Percentiles rank a stretch among this genome's conserved stretches.
These are phyloP conservation scores for Calameuta idolon DNA, from an alignment of 2,888 invertebrate species.

Conservation along the genomic window DNA sequence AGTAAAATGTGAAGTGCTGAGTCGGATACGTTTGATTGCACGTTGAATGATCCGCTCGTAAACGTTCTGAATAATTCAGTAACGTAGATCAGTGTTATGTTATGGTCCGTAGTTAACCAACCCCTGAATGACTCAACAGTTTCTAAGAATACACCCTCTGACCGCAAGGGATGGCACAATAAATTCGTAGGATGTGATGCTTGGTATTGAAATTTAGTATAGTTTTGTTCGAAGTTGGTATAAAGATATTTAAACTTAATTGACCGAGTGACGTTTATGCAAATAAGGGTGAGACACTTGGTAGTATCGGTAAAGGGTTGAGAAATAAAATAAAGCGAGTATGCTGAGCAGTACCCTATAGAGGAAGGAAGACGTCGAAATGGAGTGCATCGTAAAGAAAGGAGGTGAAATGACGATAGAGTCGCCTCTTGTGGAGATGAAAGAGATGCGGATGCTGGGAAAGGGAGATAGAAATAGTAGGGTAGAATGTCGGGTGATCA, in stretches of 20 bases:
- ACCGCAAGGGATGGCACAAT: background rate
- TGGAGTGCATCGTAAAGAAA: conserved; percentile 14
- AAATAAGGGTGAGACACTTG: conserved; percentile 21
- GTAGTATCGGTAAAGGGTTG: conserved; percentile 25
- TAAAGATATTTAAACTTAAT: conserved; percentile 18
- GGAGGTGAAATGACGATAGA: conserved; percentile 18
- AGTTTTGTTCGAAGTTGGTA: background rate
- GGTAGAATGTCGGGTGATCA: conserved; percentile 33
- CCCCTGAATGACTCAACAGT: background rate
- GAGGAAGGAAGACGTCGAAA: conserved; percentile 16
- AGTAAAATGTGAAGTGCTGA: background rate
- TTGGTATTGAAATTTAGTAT: background rate
- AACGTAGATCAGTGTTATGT: background rate
- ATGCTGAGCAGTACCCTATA: background rate
- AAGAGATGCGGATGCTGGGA: conserved; percentile 22
- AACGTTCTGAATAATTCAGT: background rate
- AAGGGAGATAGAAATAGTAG: conserved; percentile 20
- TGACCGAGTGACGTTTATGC: conserved; percentile 35
- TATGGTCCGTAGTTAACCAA: background rate
- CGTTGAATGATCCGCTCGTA: background rate
- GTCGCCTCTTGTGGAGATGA: conserved; percentile 15
- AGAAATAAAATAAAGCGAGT: conserved; percentile 11
- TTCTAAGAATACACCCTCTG: background rate
- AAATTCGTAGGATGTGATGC: background rate
- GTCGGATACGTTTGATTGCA: background rate